These are phyloP conservation scores for Plodia interpunctella DNA, from an alignment of 1,140 invertebrate species.

Conservation along the genomic window DNA sequence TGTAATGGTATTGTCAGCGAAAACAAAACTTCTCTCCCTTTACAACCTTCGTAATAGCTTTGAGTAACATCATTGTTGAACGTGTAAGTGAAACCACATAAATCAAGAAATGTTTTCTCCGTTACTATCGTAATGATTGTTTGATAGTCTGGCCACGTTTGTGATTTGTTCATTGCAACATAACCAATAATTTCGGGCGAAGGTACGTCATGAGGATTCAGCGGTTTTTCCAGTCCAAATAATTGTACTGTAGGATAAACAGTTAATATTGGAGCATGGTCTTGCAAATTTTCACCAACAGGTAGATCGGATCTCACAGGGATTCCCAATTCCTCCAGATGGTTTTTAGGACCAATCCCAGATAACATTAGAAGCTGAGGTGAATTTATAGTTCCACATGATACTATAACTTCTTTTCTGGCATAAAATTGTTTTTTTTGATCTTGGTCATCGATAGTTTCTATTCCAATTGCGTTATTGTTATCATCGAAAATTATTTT, in stretches of 20 bases:
- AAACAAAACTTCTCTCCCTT: slow-evolving; percentile 23
- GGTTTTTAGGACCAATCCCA: slow-evolving; percentile 81
- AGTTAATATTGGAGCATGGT: slow-evolving; percentile 83
- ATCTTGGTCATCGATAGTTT: slow-evolving; percentile 59
- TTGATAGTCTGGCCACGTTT: slow-evolving; percentile 28
- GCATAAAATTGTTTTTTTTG: slow-evolving; percentile 72
- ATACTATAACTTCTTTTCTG: slow-evolving; percentile 80
- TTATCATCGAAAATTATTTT: slow-evolving; percentile 81
- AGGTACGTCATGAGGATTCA: slow-evolving; percentile 81
- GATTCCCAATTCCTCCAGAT: slow-evolving; percentile 78
- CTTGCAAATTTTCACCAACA: slow-evolving; percentile 84
- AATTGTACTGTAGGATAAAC: slow-evolving; percentile 73
- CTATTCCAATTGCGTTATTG: slow-evolving; percentile 67
- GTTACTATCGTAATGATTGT: slow-evolving; percentile 16
- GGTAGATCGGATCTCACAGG: slow-evolving; percentile 79
- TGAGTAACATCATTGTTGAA: slow-evolving; percentile 25
- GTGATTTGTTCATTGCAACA: slow-evolving; percentile 78
- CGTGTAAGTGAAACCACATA: slow-evolving; percentile 15
- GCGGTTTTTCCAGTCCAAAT: slow-evolving; percentile 54
- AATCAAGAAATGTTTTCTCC: neutral
- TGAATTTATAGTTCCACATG: slow-evolving; percentile 79
- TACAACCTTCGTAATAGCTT: slow-evolving; percentile 19
- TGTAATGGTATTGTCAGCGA: slow-evolving; percentile 15
- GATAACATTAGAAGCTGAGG: slow-evolving; percentile 82
- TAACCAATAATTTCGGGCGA: slow-evolving; percentile 84